Evolutionary conservation across 2,113 vertebrate genomes (phyloP).

Genomic region (Callorhinus ursinus): DNA sequence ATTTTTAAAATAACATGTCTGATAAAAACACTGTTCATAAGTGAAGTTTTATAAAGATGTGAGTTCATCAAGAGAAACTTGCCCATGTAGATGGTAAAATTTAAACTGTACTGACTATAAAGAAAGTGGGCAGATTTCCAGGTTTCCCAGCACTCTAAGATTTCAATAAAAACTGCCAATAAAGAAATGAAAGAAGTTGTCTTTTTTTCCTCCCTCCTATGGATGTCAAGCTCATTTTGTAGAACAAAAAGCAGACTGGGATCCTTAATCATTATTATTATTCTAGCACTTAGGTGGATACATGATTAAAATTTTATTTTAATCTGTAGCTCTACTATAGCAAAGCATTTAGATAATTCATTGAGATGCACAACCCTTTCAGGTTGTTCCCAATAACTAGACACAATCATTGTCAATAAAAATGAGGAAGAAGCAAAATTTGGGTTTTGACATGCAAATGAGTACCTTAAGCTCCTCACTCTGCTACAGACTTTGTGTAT

Average conservation of each 20-base stretch:
- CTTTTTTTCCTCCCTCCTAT: not conserved
- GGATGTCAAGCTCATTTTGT: not conserved
- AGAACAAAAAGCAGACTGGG: constrained; percentile 47
- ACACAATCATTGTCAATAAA: constrained; percentile 32
- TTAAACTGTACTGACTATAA: constrained; percentile 45
- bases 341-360: constrained; percentile 27
- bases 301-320: constrained; percentile 63
- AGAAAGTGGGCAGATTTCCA: constrained; percentile 42
- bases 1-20: not conserved
- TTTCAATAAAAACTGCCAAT: constrained; percentile 64
- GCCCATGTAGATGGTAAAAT: not conserved
- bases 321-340: not conserved
- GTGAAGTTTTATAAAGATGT: not conserved
- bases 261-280: constrained; percentile 54
- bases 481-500: constrained; percentile 23
- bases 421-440: constrained; percentile 28
- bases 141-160: not conserved
- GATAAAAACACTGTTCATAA: not conserved
- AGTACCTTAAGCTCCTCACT: not conserved
- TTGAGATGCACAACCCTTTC: constrained; percentile 9
- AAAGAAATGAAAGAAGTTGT: constrained; percentile 61
- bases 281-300: not conserved
- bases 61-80: not conserved
- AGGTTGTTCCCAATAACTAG: constrained; percentile 8
- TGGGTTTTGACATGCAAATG: constrained; percentile 52